phyloP scores from a whole-genome alignment of 2,113 vertebrate species.

The Sinosuthora webbiana region DNA sequence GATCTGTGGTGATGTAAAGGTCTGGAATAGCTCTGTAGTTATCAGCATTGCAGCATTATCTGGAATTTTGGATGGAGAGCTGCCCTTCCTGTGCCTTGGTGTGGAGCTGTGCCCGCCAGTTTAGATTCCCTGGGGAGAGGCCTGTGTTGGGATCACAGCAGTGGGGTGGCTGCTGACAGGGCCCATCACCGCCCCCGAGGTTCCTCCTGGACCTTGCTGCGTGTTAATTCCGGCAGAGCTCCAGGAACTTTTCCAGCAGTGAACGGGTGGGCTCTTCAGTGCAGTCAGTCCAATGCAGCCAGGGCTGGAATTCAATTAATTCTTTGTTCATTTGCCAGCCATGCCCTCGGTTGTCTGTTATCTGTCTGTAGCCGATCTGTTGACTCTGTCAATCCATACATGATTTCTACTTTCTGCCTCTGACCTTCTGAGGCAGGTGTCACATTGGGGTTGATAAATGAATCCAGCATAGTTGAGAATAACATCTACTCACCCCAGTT shows the following conservation, averaged over 20 bases:
- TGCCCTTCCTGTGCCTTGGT: background rate
- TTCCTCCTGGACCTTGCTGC: background rate
- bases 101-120: background rate
- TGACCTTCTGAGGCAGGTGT: background rate
- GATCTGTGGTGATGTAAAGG: background rate
- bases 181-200: accelerated
- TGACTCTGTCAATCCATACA: background rate
- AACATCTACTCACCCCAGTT: background rate
- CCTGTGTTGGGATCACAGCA: background rate
- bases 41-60: background rate
- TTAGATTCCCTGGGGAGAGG: background rate
- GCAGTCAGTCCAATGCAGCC: background rate
- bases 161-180: background rate
- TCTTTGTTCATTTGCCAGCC: background rate
- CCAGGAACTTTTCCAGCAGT: background rate
- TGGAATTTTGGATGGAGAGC: background rate
- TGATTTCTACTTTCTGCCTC: background rate
- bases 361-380: accelerated
- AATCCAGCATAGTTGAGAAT: background rate
- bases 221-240: background rate
- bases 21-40: background rate
- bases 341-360: background rate
- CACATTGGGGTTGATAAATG: background rate
- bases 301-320: background rate
- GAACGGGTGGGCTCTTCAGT: background rate